These are phyloP conservation scores for Malaclemys terrapin DNA, from an alignment of 2,113 vertebrate genomes.

Conservation along the genomic window DNA sequence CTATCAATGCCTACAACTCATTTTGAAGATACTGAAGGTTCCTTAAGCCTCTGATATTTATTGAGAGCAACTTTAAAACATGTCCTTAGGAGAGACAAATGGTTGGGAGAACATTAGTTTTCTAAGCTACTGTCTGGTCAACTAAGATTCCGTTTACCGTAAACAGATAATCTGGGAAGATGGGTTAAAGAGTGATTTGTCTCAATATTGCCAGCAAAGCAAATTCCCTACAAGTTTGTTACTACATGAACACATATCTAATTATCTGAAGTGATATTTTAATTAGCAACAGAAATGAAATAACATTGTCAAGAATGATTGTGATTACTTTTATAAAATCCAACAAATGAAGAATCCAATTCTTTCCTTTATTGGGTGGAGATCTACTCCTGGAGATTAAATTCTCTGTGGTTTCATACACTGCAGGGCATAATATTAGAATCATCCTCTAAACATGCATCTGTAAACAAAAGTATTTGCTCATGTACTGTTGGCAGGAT, in stretches of 20 bases:
- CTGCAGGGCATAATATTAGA: neutral
- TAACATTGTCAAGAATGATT: neutral
- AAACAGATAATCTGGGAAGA: neutral
- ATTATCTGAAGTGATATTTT: neutral
- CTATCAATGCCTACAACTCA: constrained; percentile 7
- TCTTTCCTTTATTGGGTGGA: neutral
- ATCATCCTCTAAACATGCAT: neutral
- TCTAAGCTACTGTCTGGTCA: neutral
- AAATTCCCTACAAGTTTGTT: neutral
- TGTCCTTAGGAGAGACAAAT: constrained; percentile 28
- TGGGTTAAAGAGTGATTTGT: neutral
- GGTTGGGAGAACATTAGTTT: neutral
- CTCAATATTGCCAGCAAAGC: neutral
- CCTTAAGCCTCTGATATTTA: neutral
- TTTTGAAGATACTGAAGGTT: constrained; percentile 15
- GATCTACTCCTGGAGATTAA: neutral
- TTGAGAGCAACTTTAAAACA: neutral
- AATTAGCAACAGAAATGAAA: neutral
- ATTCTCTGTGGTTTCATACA: neutral
- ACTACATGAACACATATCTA: neutral
- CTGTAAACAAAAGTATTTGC: neutral
- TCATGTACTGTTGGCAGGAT: neutral
- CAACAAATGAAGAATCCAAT: neutral
- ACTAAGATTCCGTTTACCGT: neutral
- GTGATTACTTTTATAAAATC: neutral